phyloP scores from a whole-genome alignment of 2,888 invertebrate species.

The Tetragonisca angustula region DNA sequence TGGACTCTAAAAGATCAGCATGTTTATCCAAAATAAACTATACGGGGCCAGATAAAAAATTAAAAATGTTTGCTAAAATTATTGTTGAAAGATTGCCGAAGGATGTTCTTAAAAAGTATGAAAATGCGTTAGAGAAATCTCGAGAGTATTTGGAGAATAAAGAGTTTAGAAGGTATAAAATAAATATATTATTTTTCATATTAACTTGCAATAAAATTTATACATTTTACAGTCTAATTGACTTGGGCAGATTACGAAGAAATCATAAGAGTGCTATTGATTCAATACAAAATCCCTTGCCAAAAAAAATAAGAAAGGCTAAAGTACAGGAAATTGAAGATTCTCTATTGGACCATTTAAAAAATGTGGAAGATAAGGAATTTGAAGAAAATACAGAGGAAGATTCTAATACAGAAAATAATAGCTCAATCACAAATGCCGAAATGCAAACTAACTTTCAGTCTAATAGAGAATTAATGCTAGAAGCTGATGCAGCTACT shows the following conservation, averaged over 20 bases:
- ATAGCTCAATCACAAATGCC: not conserved
- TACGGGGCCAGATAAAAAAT: conserved; percentile 72
- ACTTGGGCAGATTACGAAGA: conserved; percentile 70
- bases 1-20: conserved; percentile 52
- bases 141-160: conserved; percentile 75
- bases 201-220: not conserved
- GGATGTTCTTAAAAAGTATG: conserved; percentile 69
- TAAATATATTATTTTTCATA: not conserved
- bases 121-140: conserved; percentile 75
- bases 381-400: conserved; percentile 27
- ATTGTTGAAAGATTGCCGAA: conserved; percentile 69
- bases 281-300: conserved; percentile 11
- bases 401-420: conserved; percentile 12
- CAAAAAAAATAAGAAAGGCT: conserved; percentile 10
- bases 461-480: conserved; percentile 52
- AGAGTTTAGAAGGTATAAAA: conserved; percentile 77
- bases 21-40: conserved; percentile 64
- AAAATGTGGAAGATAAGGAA: conserved; percentile 68
- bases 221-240: conserved; percentile 51
- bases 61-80: conserved; percentile 71
- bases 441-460: not conserved
- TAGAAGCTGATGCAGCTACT: conserved; percentile 56
- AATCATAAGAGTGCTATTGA: conserved; percentile 46
- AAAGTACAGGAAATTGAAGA: conserved; percentile 67
- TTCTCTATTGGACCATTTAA: conserved; percentile 74